phyloP scores from a whole-genome alignment of 1,140 invertebrate species.

The Telenomus remus region DNA sequence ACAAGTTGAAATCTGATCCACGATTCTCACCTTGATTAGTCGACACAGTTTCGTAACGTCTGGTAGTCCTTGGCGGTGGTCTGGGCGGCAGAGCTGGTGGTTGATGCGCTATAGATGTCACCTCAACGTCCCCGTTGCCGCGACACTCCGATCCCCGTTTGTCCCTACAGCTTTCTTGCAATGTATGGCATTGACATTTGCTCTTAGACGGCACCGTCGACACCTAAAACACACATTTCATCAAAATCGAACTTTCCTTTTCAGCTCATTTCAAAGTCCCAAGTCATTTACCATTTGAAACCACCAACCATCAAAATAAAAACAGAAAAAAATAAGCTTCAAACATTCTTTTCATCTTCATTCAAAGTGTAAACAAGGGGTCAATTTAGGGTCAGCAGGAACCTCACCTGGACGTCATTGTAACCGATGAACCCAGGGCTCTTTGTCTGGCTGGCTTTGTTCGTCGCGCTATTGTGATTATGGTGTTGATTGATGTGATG shows the following conservation, averaged over 20 bases:
- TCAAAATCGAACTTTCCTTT: conserved; percentile 24
- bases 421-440: conserved; percentile 63
- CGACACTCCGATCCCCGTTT: conserved; percentile 64
- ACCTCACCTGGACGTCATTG: conserved; percentile 65
- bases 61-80: conserved; percentile 69
- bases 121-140: conserved; percentile 60
- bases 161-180: conserved; percentile 62
- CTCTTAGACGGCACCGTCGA: conserved; percentile 66
- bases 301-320: no score
- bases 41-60: conserved; percentile 66
- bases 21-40: conserved; percentile 66
- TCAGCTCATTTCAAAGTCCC: conserved; percentile 32
- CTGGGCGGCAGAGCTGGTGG: conserved; percentile 71
- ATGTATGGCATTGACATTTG: conserved; percentile 73
- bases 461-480: conserved; percentile 55
- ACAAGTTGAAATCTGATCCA: conserved; percentile 4
- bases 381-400: background rate
- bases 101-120: conserved; percentile 69
- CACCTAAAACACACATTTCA: conserved; percentile 61
- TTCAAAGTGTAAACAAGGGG: background rate
- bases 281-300: conserved; percentile 30
- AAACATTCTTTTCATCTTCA: no score
- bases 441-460: conserved; percentile 55
- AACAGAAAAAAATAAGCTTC: no score
- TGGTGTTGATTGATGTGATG: conserved; percentile 64